A percentile compares a stretch with the other conserved stretches of the same genome.
Evolutionary conservation across 1,140 invertebrate species (phyloP).

Genomic region (Orius insidiosus): DNA sequence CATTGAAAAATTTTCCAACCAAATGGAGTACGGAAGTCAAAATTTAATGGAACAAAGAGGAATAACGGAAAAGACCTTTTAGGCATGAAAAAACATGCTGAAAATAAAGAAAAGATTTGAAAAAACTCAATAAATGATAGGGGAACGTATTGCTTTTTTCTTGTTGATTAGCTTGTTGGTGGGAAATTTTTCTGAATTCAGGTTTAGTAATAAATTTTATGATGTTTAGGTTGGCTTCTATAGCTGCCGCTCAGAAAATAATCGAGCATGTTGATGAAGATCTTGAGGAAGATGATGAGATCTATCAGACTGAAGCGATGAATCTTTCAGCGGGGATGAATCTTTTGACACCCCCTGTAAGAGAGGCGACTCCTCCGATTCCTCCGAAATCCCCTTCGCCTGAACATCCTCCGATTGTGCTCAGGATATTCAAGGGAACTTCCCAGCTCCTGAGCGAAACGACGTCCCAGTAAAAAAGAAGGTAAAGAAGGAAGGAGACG

Average conservation of each 20-base stretch:
- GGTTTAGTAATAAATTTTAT: too few relatives aligned
- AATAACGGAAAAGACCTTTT: background rate
- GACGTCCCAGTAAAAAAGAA: conserved; percentile 26
- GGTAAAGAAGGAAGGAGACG: conserved; percentile 16
- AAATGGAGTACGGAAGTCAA: too few relatives aligned
- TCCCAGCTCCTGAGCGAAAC: conserved; percentile 22
- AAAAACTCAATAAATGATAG: background rate
- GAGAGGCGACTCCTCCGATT: conserved; percentile 15
- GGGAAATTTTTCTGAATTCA: too few relatives aligned
- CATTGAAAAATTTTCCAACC: too few relatives aligned
- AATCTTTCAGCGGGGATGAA: conserved; percentile 20
- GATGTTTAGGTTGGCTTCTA: conserved; percentile 13
- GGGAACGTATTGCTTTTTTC: too few relatives aligned
- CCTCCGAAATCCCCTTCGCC: conserved; percentile 29
- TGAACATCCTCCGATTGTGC: conserved; percentile 43
- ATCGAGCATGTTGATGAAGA: conserved; percentile 11
- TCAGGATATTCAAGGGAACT: conserved; percentile 46
- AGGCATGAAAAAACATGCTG: conserved; percentile 1
- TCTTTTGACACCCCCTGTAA: conserved; percentile 7
- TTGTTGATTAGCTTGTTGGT: too few relatives aligned
- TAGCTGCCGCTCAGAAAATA: conserved; percentile 15
- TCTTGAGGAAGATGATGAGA: conserved; percentile 16
- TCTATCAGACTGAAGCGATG: conserved; percentile 23
- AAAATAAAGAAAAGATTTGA: conserved; percentile 3
- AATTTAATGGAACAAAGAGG: too few relatives aligned